Percentiles rank a stretch among this genome's conserved stretches.
These are phyloP conservation scores for Andrena dorsata DNA, from an alignment of 2,888 invertebrate species.

Conservation along the genomic window DNA sequence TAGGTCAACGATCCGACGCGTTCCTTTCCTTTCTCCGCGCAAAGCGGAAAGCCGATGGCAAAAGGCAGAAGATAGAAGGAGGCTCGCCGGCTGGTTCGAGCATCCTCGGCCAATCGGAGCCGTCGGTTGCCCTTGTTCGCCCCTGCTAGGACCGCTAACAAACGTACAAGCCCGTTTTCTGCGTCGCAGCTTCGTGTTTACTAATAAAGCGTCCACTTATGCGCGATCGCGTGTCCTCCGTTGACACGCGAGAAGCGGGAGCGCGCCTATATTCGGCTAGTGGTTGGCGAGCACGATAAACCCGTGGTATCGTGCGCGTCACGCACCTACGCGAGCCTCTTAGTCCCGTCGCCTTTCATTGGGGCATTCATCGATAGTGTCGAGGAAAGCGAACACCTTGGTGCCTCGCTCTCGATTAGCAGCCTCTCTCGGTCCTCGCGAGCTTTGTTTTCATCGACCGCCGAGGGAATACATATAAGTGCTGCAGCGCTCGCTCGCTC, in stretches of 20 bases:
- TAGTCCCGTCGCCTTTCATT: no score
- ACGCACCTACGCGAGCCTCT: background rate
- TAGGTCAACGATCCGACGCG: slow-evolving; percentile 55
- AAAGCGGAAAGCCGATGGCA: background rate
- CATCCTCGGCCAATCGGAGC: slow-evolving; percentile 55
- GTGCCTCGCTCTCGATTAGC: no score
- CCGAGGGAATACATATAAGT: background rate
- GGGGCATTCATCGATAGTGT: background rate
- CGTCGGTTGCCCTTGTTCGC: background rate
- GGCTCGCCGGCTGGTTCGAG: slow-evolving; percentile 63
- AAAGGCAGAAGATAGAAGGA: slow-evolving; percentile 36
- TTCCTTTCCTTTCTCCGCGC: slow-evolving; percentile 38
- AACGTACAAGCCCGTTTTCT: slow-evolving; percentile 40
- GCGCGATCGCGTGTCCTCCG: background rate
- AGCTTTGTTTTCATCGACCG: background rate
- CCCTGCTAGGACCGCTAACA: no score
- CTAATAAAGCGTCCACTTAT: background rate
- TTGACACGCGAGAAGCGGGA: background rate
- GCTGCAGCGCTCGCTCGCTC: no score
- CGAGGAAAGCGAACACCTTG: no score
- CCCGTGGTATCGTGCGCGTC: slow-evolving; percentile 24
- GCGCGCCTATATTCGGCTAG: background rate
- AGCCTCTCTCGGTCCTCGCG: background rate
- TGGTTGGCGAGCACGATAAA: slow-evolving; percentile 33
- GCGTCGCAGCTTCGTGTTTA: slow-evolving; percentile 21